A percentile compares a stretch with the other conserved stretches of the same genome.
These are phyloP conservation scores for Chaenocephalus aceratus DNA, from an alignment of 2,113 vertebrate species.

Conservation along the genomic window DNA sequence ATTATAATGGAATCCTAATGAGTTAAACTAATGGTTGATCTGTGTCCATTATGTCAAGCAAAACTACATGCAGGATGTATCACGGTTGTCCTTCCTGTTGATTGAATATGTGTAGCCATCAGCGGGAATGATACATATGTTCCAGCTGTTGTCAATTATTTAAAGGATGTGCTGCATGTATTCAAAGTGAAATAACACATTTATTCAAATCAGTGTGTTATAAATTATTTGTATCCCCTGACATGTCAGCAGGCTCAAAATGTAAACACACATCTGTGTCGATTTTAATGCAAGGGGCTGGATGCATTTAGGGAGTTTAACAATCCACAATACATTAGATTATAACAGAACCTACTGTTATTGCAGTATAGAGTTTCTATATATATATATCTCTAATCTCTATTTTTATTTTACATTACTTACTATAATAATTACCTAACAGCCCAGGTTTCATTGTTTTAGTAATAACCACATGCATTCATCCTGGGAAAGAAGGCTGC, in stretches of 20 bases:
- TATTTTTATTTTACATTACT: no score
- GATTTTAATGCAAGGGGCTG: background rate
- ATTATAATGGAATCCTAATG: background rate
- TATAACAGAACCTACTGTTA: no score
- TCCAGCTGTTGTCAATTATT: background rate
- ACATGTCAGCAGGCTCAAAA: background rate
- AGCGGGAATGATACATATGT: background rate
- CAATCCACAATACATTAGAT: background rate
- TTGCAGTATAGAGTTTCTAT: background rate
- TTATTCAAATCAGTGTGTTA: conserved; percentile 8
- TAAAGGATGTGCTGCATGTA: conserved; percentile 18
- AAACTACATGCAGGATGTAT: background rate
- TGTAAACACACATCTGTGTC: background rate
- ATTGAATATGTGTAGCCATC: conserved; percentile 1
- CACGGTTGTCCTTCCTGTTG: background rate
- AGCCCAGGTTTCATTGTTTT: no score
- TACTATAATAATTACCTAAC: no score
- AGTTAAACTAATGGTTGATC: background rate
- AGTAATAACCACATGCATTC: background rate
- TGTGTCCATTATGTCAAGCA: background rate
- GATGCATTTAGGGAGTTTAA: background rate
- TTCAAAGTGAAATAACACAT: conserved; percentile 26
- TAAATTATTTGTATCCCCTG: background rate
- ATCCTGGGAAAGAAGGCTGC: background rate
- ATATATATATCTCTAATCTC: background rate